A percentile compares a stretch with the other conserved stretches of the same genome.
Evolutionary conservation across 2,888 invertebrate genomes (phyloP).

Genomic region (Taenaris catops): DNA sequence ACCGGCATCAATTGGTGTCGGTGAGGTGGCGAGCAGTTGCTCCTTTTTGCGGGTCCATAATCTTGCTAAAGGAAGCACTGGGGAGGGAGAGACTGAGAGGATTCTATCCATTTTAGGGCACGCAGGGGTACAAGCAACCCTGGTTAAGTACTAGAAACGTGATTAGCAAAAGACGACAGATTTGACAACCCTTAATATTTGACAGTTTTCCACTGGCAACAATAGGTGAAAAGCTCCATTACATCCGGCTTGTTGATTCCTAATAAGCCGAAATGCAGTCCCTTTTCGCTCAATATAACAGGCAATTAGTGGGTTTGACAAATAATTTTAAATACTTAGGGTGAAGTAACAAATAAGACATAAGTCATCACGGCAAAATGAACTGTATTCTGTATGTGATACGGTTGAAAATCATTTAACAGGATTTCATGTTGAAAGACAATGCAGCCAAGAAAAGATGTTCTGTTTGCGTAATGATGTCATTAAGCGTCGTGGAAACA

Average conservation of each 20-base stretch:
- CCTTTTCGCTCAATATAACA: constrained; percentile 41
- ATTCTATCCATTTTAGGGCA: too few species aligned
- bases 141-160: too few species aligned
- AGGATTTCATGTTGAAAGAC: constrained; percentile 36
- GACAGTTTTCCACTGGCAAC: constrained; percentile 17
- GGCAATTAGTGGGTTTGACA: constrained; percentile 63
- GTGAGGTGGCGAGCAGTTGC: too few species aligned
- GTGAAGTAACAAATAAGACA: constrained; percentile 32
- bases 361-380: constrained; percentile 16
- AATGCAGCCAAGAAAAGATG: constrained; percentile 51
- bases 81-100: too few species aligned
- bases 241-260: constrained; percentile 29
- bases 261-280: constrained; percentile 50
- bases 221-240: constrained; percentile 23
- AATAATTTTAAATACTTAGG: constrained; percentile 52
- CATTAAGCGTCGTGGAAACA: constrained; percentile 53
- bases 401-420: constrained; percentile 17
- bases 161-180: too few species aligned
- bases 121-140: too few species aligned
- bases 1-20: too few species aligned
- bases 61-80: too few species aligned
- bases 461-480: constrained; percentile 60
- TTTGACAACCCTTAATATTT: constrained; percentile 14
- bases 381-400: constrained; percentile 12
- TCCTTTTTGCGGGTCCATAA: too few species aligned